Percentiles rank a stretch among this genome's conserved stretches.
phyloP scores from a whole-genome alignment of 2,888 invertebrate genomes.

The Clistopyga incitator region DNA sequence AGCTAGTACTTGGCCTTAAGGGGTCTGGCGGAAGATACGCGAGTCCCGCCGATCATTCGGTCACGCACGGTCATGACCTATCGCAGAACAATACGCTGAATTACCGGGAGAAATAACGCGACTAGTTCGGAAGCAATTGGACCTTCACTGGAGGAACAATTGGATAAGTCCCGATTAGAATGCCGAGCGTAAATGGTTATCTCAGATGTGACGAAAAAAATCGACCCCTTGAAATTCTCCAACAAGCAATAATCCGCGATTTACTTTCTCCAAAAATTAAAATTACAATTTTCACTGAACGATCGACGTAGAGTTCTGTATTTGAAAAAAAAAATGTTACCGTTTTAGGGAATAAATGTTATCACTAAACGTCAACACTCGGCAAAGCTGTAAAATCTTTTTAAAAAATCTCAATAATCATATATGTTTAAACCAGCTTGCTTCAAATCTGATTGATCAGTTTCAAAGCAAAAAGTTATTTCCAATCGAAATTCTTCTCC shows the following conservation, averaged over 20 bases:
- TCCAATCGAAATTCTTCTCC: background rate
- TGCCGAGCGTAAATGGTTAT: background rate
- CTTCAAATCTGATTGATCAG: background rate
- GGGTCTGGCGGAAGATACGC: background rate
- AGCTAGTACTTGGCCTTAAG: background rate
- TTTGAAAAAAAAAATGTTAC: too few relatives aligned
- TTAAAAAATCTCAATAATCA: background rate
- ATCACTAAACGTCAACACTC: too few relatives aligned
- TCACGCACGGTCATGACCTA: slow-evolving; percentile 14
- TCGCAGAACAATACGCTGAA: slow-evolving; percentile 20
- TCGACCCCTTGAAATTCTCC: too few relatives aligned
- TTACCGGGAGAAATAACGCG: slow-evolving; percentile 6
- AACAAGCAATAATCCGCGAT: too few relatives aligned
- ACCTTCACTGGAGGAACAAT: background rate
- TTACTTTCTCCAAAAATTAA: too few relatives aligned
- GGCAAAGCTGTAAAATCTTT: too few relatives aligned
- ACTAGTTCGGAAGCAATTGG: slow-evolving; percentile 21
- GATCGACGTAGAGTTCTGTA: too few relatives aligned
- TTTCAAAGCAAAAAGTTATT: background rate
- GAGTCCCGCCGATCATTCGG: slow-evolving; percentile 21
- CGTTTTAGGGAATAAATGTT: too few relatives aligned
- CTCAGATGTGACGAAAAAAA: background rate
- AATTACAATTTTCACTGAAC: too few relatives aligned
- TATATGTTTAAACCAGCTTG: background rate
- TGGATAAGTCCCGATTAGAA: background rate